Base-by-base conservation (phyloP, 2,797 vertebrate species). In the Zenarchopterus dispar region DNA sequence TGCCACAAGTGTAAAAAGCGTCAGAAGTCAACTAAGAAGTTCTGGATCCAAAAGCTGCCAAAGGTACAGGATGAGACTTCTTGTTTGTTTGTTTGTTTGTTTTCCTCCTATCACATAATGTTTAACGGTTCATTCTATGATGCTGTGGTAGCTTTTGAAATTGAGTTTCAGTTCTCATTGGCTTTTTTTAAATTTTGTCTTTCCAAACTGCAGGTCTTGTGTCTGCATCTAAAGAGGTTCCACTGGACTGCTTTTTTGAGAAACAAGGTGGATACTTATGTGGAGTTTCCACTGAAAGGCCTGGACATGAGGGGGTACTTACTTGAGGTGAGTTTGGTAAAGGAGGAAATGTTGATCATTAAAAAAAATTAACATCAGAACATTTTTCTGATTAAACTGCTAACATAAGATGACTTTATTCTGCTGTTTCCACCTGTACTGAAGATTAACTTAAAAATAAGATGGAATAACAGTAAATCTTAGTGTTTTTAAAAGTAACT, bases 1-100 rank as follows among this genome's bases (percentile, higher is more conserved):
- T 99, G 98, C 88, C 96, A 97, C 61, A 98, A 96, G 67, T 99
- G 98, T 89, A 98, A 96, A 92, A 98, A 98, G 89, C 93, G 96
- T 69, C 98, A 99, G 66, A 98, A 98, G 82, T 99, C 97, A 75
- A 99, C 98, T 2, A 99, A 99, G 89, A 99, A 99, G 87, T 99
- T 99, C 85, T 99, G 98, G 97, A 93, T 99, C 83, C 97, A 98
- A 64, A 98, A 97, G 88, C 91, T 99, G 81, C 97, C 98, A 88
- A 98, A 96, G 94, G 97, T 98, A 63, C 8, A 82, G 64, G 26
- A 36, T 26, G 2, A 33, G 33, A 42, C 2, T 42, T 41, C 9
- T 2, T n/a, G n/a, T 36, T 47, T 11, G 44, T 36, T 33, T 6
- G 2, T 1, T 11, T 28, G 33, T 10, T 41, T 28, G 10, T 6